Percentiles rank a stretch among this genome's conserved stretches.
Conservation (phyloP, 2,797 vertebrate genomes). For the Trachops cirrhosus region DNA sequence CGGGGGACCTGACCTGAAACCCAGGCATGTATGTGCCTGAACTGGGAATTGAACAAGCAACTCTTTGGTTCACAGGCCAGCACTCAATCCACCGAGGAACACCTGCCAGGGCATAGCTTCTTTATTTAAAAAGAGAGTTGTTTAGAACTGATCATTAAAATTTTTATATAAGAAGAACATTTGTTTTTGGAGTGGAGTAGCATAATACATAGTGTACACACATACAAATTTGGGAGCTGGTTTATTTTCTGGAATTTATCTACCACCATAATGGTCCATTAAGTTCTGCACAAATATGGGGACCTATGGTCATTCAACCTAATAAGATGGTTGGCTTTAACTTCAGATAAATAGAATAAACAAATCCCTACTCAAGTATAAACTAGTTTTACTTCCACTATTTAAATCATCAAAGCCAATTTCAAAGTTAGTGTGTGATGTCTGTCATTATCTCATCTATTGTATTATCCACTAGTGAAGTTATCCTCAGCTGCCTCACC, state of each 20-base stretch:
- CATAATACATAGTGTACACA: neutral
- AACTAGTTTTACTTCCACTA: slow-evolving; percentile 22
- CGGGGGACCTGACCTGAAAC: too few species aligned
- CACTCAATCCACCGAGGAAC: too few species aligned
- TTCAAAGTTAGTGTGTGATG: neutral
- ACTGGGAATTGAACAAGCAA: too few species aligned
- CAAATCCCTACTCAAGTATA: neutral
- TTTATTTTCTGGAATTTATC: slow-evolving; percentile 45
- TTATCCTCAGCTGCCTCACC: neutral
- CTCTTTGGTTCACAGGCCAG: too few species aligned
- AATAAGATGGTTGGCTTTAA: neutral
- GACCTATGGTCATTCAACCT: neutral
- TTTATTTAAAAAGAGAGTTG: slow-evolving; percentile 26
- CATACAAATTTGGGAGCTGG: neutral
- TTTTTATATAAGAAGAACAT: slow-evolving; percentile 3
- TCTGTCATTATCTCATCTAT: neutral
- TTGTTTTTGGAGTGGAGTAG: neutral
- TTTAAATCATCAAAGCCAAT: slow-evolving; percentile 32
- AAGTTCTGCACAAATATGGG: neutral
- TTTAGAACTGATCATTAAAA: slow-evolving; percentile 4
- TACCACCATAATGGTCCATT: slow-evolving; percentile 17
- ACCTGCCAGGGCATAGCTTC: neutral
- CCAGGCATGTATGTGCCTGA: too few species aligned
- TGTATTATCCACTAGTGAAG: neutral
- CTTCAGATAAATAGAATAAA: slow-evolving; percentile 50